Evolutionary conservation across 2,797 vertebrate genomes (phyloP), one percentile per base, ranked within the genome.

Genomic region (Adrianichthys oophorus): DNA sequence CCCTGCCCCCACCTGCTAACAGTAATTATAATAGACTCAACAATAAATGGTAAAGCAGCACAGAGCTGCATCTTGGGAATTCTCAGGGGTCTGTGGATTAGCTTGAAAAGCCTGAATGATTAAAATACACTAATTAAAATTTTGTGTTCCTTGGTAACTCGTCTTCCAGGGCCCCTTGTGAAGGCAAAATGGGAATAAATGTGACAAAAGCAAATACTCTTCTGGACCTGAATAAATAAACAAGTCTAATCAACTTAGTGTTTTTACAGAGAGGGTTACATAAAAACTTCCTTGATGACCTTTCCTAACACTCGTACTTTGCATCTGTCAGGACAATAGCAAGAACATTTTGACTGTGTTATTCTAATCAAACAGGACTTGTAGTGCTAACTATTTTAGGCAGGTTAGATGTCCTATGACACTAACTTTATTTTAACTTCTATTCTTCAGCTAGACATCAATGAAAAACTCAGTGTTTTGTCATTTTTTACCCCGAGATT

Each of bases 61-160:
- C 95, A 96, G 95, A 95, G 96, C 95, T 94, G 97, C 97, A 98
- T 99, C 97, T 99, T 95, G 95, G 96, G 96, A 98, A 99, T 98
- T 99, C 97, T 99, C 97, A 94, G 94, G 97, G 96, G 97, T 97
- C 95, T 97, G 96, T 98, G 97, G 97, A 99, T 99, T 99, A 99
- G 96, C 97, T 97, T 92, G 94, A 98, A 98, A 98, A 99, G 97
- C 97, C 97, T 98, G 97, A 99, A 99, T 99, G 97, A 99, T 99
- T 99, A 99, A 99, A 98, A 99, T 98, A 99, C 97, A 99, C 97
- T 99, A 99, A 99, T 99, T 99, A 99, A 99, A 98, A 98, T 98
- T 98, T 98, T 98, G 97, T 98, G 97, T 99, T 99, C 97, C 97
- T 98, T 97, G 95, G 97, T 98, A 99, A 98, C 97, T 99, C 96